Evolutionary conservation across 2,113 vertebrate species (phyloP), one percentile per base, ranked within the genome.

Genomic region (Centropristis striata): DNA sequence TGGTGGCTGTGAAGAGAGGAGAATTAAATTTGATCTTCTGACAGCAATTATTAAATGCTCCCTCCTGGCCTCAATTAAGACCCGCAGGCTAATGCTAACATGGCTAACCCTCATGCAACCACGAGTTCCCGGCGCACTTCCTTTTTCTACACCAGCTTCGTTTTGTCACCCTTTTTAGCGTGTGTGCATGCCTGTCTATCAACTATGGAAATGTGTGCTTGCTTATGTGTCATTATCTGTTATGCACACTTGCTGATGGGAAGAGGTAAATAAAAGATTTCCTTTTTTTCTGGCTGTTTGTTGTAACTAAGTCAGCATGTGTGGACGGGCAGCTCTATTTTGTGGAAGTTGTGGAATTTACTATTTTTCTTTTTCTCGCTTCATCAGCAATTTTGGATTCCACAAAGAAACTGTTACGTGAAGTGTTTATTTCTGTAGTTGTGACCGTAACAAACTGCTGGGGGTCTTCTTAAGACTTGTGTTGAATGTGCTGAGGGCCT

Each of bases 11-110:
- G 96, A 97, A 94, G 97, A 97, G 95, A 97, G 94, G 95, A 98
- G 96, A 98, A 98, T 98, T 99, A 98, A 98, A 98, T 98, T 95
- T 99, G 97, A 98, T 99, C 97, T 99, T 97, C 96, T 99, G 98
- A 99, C 97, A 99, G 97, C 97, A 97, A 98, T 99, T 98, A 98
- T 97, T 97, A 98, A 98, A 97, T 96, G 96, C 96, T 99, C 96
- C 97, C 97, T 97, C 96, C 96, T 97, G 97, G 96, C 96, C 97
- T 95, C 96, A 97, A 98, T 98, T 97, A 98, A 96, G 96, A 96
- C 96, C 96, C 92, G 95, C 88, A 63, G 93, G 93, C 89, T 91
- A 90, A 94, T 91, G 96, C 96, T 97, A 95, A 95, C 85, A 90
- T 93, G 94, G 95, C 95, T 96, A 95, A 90, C 80, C 95, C 93